These are phyloP conservation scores for Diarsia brunnea DNA, from an alignment of 2,888 invertebrate genomes.

Conservation along the genomic window DNA sequence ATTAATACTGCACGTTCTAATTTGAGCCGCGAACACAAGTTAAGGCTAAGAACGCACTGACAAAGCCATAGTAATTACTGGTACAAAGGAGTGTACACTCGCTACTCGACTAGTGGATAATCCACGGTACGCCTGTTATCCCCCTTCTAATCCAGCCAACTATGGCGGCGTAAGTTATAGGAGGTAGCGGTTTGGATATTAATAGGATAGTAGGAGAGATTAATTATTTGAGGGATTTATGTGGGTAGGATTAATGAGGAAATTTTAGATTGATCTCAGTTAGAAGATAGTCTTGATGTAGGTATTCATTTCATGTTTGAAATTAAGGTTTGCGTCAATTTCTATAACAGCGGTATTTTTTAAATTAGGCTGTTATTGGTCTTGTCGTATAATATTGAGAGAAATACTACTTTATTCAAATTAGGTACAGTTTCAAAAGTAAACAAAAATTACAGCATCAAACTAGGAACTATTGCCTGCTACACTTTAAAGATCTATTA, in stretches of 20 bases:
- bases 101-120: slow-evolving; percentile 72
- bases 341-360: background rate
- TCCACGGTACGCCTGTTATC: slow-evolving; percentile 75
- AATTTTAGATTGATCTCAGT: slow-evolving; percentile 1
- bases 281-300: background rate
- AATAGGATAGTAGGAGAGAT: background rate
- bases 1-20: slow-evolving; percentile 56
- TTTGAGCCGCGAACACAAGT: slow-evolving; percentile 65
- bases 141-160: slow-evolving; percentile 71
- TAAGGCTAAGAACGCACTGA: slow-evolving; percentile 65
- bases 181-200: slow-evolving; percentile 38
- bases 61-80: slow-evolving; percentile 80
- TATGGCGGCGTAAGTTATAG: slow-evolving; percentile 50
- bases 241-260: slow-evolving; percentile 18
- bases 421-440: background rate
- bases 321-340: background rate
- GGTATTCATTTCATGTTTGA: background rate
- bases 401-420: background rate
- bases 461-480: no score
- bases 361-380: background rate
- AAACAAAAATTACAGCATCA: no score
- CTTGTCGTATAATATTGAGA: background rate
- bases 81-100: slow-evolving; percentile 73
- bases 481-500: background rate
- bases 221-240: background rate